Percentiles rank a stretch among this genome's conserved stretches.
These are phyloP conservation scores for Anser cygnoides DNA, from an alignment of 2,113 vertebrate genomes.

Conservation along the genomic window DNA sequence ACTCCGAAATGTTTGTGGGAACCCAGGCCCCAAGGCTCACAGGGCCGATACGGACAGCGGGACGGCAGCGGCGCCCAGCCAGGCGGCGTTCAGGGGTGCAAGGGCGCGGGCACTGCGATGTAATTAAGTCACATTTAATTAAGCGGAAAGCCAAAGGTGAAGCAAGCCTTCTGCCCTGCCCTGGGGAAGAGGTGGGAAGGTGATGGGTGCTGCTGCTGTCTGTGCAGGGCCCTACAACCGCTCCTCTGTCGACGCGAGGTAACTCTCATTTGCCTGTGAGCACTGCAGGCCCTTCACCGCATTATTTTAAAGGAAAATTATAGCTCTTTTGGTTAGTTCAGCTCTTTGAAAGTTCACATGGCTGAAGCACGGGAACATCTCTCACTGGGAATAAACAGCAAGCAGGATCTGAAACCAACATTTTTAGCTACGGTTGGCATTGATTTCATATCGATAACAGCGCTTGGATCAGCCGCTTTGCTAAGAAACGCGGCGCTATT, in stretches of 20 bases:
- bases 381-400: not conserved
- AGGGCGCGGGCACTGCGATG: too few species aligned
- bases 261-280: not conserved
- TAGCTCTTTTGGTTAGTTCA: not conserved
- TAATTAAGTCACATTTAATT: not conserved
- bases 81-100: not conserved
- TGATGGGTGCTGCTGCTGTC: not conserved
- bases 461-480: not conserved
- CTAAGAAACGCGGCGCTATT: not conserved
- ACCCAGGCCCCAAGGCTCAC: not conserved
- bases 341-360: conserved; percentile 7
- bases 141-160: not conserved
- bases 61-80: not conserved
- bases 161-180: not conserved
- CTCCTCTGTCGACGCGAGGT: not conserved
- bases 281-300: not conserved
- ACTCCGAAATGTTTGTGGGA: not conserved
- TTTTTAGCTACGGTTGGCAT: not conserved
- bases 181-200: not conserved
- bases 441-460: not conserved
- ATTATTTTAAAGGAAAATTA: not conserved
- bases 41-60: not conserved
- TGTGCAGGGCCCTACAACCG: not conserved
- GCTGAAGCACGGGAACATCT: not conserved
- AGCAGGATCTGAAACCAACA: not conserved